These are phyloP conservation scores for Gobionotothen gibberifrons DNA, from an alignment of 2,797 vertebrate genomes.

Conservation along the genomic window DNA sequence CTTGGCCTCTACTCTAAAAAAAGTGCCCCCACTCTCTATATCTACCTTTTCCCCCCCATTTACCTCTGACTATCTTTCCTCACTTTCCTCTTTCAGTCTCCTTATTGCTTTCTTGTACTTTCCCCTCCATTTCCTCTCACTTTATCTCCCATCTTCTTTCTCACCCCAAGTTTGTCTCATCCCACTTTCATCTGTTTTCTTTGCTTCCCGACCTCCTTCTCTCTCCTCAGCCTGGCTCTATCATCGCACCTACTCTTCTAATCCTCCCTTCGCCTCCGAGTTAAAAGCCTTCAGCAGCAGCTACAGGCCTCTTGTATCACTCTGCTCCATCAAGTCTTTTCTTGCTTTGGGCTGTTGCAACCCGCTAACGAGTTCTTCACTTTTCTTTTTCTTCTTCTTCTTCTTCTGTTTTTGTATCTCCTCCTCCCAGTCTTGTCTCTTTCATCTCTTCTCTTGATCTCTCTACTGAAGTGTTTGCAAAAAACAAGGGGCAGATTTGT, in stretches of 20 bases:
- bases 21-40: not conserved
- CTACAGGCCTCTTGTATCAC: conserved; percentile 40
- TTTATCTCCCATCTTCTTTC: not conserved
- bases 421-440: conserved; percentile 14
- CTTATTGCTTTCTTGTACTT: conserved; percentile 1
- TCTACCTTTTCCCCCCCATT: not conserved
- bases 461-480: conserved; percentile 44
- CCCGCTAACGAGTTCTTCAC: conserved; percentile 59
- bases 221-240: conserved; percentile 18
- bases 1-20: not conserved
- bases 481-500: conserved; percentile 43
- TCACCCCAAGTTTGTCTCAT: not conserved
- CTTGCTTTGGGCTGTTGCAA: conserved; percentile 40
- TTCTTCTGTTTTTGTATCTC: not conserved
- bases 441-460: conserved; percentile 49
- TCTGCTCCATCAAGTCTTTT: conserved; percentile 34
- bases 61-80: not conserved
- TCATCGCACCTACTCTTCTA: conserved; percentile 32
- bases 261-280: conserved; percentile 13
- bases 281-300: conserved; percentile 54
- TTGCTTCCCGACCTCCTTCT: not conserved
- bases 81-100: not conserved
- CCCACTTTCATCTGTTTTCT: not conserved
- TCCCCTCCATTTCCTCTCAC: conserved; percentile 18
- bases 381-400: conserved; percentile 42